Conservation (phyloP, 23 tunicate genomes). For the Botrylloides violaceus region DNA sequence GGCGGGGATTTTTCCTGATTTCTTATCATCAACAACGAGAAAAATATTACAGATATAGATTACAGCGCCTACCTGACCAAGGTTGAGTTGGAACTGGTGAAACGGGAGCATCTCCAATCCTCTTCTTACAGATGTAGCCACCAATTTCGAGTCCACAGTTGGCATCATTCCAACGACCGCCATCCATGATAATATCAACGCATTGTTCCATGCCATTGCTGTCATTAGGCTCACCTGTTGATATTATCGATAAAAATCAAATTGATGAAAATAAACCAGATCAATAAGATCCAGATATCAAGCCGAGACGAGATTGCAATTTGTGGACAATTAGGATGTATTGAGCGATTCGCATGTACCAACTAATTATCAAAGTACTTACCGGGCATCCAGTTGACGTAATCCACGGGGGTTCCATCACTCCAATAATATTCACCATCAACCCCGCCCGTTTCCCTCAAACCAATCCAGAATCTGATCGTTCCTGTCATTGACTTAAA, state of each 20-base stretch:
- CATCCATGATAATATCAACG: constrained; percentile 14
- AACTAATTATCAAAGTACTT: no score
- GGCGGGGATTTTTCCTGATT: no score
- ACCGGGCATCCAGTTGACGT: constrained; percentile 84
- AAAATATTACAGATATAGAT: no score
- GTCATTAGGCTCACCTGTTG: constrained; percentile 86
- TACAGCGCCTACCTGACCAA: constrained; percentile 14
- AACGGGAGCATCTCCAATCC: constrained; percentile 48
- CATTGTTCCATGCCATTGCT: constrained; percentile 75
- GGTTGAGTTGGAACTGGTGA: constrained; percentile 58
- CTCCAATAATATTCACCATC: constrained; percentile 80
- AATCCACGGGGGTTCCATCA: constrained; percentile 72
- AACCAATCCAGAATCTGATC: constrained; percentile 60
- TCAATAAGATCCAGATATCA: no score
- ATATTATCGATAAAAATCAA: neutral
- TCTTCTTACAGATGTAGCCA: constrained; percentile 72
- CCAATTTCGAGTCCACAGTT: constrained; percentile 63
- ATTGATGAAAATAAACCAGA: no score
- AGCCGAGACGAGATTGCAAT: no score
- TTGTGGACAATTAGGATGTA: no score
- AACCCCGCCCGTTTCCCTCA: constrained; percentile 59
- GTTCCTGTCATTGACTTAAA: constrained; percentile 9
- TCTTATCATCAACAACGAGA: no score
- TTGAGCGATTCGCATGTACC: no score
- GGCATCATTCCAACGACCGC: constrained; percentile 81